Conservation (phyloP, 2,888 invertebrate genomes). For the Andrena trimmerana region DNA sequence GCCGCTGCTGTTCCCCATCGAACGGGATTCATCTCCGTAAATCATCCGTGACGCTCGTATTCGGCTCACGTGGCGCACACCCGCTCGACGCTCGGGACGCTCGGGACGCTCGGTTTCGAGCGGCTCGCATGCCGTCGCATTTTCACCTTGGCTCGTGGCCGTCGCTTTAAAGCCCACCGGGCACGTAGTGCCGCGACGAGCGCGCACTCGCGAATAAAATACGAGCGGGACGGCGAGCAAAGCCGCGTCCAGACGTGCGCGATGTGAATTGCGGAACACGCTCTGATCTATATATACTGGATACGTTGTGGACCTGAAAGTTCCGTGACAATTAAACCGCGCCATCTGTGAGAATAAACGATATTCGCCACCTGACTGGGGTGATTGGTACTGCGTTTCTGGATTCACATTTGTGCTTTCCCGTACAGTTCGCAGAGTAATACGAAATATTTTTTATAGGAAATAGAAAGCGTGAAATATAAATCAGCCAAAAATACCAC, state of each 20-base stretch:
- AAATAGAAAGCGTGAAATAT: no score
- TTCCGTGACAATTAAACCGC: no score
- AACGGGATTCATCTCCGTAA: constrained; percentile 70
- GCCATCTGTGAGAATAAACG: no score
- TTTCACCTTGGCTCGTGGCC: constrained; percentile 60
- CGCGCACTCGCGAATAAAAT: constrained; percentile 38
- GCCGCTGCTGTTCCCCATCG: constrained; percentile 47
- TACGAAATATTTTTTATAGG: no score
- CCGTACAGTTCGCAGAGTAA: no score
- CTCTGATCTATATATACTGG: no score
- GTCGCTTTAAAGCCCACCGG: constrained; percentile 33
- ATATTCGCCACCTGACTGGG: no score
- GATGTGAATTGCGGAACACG: no score
- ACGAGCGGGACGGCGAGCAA: constrained; percentile 25
- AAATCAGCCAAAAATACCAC: no score
- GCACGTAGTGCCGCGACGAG: constrained; percentile 32
- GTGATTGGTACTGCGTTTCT: no score
- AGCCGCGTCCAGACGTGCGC: not conserved
- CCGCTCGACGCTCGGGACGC: constrained; percentile 52
- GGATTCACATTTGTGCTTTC: no score
- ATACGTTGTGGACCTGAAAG: no score
- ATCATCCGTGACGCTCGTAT: constrained; percentile 63
- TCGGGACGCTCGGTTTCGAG: constrained; percentile 55
- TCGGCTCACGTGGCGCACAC: constrained; percentile 57
- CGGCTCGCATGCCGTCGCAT: constrained; percentile 54